Evolutionary conservation across 2,797 vertebrate genomes (phyloP).

Genomic region (Nothura maculosa): DNA sequence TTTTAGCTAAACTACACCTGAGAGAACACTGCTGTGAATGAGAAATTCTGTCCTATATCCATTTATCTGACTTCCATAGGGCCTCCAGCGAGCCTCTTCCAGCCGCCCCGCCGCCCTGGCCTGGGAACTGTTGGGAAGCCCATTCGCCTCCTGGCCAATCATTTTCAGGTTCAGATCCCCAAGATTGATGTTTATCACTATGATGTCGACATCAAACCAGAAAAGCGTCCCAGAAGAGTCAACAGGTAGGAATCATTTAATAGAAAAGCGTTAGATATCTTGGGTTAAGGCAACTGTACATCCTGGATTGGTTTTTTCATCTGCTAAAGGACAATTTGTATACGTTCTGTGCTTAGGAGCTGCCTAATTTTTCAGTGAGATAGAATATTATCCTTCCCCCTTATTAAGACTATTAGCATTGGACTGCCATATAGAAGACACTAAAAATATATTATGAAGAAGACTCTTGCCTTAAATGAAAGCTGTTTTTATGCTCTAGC

Average conservation of each 20-base stretch:
- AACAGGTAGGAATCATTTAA: slow-evolving; percentile 89
- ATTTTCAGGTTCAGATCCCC: slow-evolving; percentile 99
- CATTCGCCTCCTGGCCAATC: slow-evolving; percentile 97
- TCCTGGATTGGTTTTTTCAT: not conserved
- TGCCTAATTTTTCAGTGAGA: not conserved
- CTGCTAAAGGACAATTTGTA: not conserved
- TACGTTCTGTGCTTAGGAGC: not conserved
- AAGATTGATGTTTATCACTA: slow-evolving; percentile 99
- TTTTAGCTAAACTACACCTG: not conserved
- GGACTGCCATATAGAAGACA: not conserved
- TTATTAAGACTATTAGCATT: not conserved
- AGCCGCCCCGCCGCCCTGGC: slow-evolving; percentile 96
- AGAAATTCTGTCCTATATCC: not conserved
- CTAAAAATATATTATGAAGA: not conserved
- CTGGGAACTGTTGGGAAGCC: slow-evolving; percentile 98
- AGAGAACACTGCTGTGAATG: not conserved
- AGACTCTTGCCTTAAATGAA: not conserved
- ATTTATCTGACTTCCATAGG: slow-evolving; percentile 67
- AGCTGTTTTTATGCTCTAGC: not conserved
- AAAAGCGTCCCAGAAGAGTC: slow-evolving; percentile 97
- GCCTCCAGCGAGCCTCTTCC: slow-evolving; percentile 94
- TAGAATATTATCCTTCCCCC: not conserved
- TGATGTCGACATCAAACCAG: slow-evolving; percentile 99
- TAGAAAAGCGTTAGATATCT: not conserved
- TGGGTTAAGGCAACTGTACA: not conserved